These are phyloP conservation scores for Cantharis rufa DNA, from an alignment of 2,888 invertebrate species.

Conservation along the genomic window DNA sequence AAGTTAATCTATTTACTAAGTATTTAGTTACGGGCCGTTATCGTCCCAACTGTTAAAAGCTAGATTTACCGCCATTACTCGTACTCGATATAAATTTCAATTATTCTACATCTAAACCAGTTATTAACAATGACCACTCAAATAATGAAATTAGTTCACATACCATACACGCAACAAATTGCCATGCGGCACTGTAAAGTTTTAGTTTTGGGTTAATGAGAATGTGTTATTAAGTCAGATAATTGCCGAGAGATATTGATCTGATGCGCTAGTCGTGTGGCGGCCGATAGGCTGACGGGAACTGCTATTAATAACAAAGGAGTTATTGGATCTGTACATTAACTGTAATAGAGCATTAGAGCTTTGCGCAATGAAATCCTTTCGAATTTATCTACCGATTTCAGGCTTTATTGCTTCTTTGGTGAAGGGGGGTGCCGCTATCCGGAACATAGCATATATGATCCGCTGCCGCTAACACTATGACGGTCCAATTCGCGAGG, in stretches of 20 bases:
- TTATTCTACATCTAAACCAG: neutral
- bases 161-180: conserved; percentile 27
- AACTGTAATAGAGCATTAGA: conserved; percentile 51
- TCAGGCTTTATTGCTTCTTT: conserved; percentile 51
- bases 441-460: conserved; percentile 33
- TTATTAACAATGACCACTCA: conserved; percentile 22
- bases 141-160: conserved; percentile 11
- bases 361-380: conserved; percentile 51
- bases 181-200: conserved; percentile 35
- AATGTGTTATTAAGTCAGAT: conserved; percentile 51
- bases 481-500: conserved; percentile 35
- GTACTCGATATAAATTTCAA: neutral
- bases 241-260: conserved; percentile 51
- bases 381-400: conserved; percentile 53
- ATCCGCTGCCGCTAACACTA: conserved; percentile 33
- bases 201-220: conserved; percentile 48
- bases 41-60: neutral
- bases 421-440: conserved; percentile 36
- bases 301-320: conserved; percentile 53
- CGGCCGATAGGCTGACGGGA: conserved; percentile 48
- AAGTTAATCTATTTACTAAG: neutral
- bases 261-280: conserved; percentile 50
- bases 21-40: neutral
- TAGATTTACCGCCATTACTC: neutral
- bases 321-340: conserved; percentile 53